Base-by-base conservation (phyloP, 2,113 vertebrate genomes). In the Prunella fulvescens region DNA sequence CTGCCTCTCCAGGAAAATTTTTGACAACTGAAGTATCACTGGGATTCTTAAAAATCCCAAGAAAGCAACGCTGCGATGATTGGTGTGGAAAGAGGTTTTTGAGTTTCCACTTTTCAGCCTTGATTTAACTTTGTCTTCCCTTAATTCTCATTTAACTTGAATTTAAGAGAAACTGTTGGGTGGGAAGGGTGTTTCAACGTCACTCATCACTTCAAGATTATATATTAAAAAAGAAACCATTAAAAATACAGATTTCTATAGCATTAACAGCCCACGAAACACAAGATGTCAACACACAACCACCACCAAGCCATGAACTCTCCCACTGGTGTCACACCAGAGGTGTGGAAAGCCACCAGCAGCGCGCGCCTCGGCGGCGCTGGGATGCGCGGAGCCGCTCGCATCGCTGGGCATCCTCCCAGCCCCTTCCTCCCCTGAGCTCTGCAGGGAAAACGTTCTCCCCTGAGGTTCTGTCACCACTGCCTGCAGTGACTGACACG, bases 401-500 rank as follows among this genome's bases (percentile, higher is more conserved):
- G 2, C 61, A 0, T 7, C 0, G 8, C 64, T 37, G 24, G 9
- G 58, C 11, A 37, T 26, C 57, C 31, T 37, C 60, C 37, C 67
- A 50, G 6, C 42, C 70, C n/a, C 0, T 6, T 25, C 51, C 3
- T 28, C 26, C 53, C 88, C 23, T 7, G n/a, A 25, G 56, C 3
- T 58, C 56, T 17, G 56, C 16, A 11, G n/a, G n/a, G n/a, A 10
- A n/a, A 35, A 58, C 3, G 56, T 4, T 35, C 56, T 58, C 56
- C 54, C 56, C 56, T 58, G 28, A 7, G 29, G 47, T 4, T 26
- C 20, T 47, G 70, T 35, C 92, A 64, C 37, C 20, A 1, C 72
- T 64, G 50, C 66, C 19, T 5, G 86, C 94, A 74, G 37, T 95
- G 97, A 95, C 72, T 96, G 95, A 92, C 92, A 60, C 47, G 40